Evolutionary conservation across 2,113 vertebrate genomes (phyloP), one percentile per base, ranked within the genome.

Genomic region (Grantiella picta): DNA sequence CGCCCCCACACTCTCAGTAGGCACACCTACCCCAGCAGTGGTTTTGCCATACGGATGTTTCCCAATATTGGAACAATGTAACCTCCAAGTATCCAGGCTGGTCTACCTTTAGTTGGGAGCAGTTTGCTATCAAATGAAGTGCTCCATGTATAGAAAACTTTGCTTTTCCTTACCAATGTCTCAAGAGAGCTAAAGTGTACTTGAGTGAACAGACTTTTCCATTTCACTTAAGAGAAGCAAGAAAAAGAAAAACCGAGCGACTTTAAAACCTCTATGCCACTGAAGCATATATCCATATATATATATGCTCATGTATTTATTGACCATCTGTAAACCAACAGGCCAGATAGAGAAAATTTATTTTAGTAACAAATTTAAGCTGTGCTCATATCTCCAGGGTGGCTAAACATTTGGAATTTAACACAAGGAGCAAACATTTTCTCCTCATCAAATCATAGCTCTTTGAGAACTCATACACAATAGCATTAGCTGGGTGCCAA

Each of bases 361-460:
- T 78, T 94, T 93, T 24, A 64, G 86, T 25, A 91, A 92, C 33
- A 71, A 60, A 89, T 91, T 92, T 87, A 54, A 84, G 33, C 61
- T 79, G 42, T 50, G 35, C 75, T 84, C 38, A 1, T 76, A 91
- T 50, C 82, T 89, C 85, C 78, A 85, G 66, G 25, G 73, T 79
- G 45, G 86, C 54, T 87, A 91, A 95, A 76, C 66, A 87, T 69
- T 64, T 89, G 73, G 61, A 95, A 82, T 25, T 53, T 76, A 57
- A 72, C 14, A 85, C 61, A 76, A 76, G 59, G 33, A 92, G 54
- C 69, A 95, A 94, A 90, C 53, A 94, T 90, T 91, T 92, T 91
- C 82, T 91, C 22, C 33, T 88, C 78, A 77, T 91, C 85, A 93
- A 91, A 59, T 90, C 93, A 91, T 31, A 65, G 82, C 63, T 70